phyloP scores from a whole-genome alignment of 2,888 invertebrate genomes.

The Harpalus rufipes region DNA sequence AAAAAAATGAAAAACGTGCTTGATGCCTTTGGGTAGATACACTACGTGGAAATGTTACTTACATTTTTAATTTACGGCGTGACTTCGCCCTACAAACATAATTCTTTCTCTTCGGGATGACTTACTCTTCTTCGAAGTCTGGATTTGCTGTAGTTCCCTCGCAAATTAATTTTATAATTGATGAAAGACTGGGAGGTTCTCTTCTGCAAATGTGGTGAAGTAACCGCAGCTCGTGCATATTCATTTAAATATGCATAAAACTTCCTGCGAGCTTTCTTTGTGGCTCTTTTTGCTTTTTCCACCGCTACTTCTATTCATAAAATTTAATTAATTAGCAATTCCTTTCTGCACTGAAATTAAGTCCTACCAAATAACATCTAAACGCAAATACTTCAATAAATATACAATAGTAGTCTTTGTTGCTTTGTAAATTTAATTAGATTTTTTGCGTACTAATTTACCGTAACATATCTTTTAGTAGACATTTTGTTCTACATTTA shows the following conservation, averaged over 20 bases:
- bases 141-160: constrained; percentile 47
- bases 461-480: background rate
- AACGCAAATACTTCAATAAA: background rate
- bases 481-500: background rate
- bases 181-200: constrained; percentile 38
- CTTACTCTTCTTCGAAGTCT: constrained; percentile 35
- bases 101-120: constrained; percentile 53
- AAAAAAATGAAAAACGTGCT: constrained; percentile 48
- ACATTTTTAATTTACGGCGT: constrained; percentile 57
- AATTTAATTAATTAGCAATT: constrained; percentile 59
- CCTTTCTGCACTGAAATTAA: constrained; percentile 22
- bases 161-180: constrained; percentile 63
- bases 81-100: constrained; percentile 53
- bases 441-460: background rate
- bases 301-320: constrained; percentile 52
- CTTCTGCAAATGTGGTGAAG: constrained; percentile 5
- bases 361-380: constrained; percentile 13
- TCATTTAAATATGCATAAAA: constrained; percentile 64
- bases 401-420: background rate
- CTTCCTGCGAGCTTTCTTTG: constrained; percentile 49
- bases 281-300: constrained; percentile 32
- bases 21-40: background rate
- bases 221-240: constrained; percentile 52
- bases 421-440: background rate
- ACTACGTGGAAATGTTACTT: constrained; percentile 31